Evolutionary conservation across 2,113 vertebrate genomes (phyloP).

Genomic region (Damaliscus lunatus): DNA sequence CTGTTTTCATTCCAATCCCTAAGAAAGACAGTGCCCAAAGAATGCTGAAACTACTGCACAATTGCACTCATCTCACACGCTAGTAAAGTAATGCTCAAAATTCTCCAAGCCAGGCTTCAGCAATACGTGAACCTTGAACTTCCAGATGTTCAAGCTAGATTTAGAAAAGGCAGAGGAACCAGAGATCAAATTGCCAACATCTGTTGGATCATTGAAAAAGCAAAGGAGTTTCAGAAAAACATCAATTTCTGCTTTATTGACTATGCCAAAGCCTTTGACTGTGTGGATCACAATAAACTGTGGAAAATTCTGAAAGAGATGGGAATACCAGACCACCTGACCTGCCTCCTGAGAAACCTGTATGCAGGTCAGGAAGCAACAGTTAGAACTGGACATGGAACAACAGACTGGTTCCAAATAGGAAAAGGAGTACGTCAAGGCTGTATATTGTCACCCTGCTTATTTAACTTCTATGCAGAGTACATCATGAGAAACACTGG

Average conservation of each 20-base stretch:
- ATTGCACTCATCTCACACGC: not conserved
- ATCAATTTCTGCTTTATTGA: not conserved
- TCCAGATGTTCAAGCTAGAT: not conserved
- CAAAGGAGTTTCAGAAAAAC: not conserved
- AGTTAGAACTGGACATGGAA: not conserved
- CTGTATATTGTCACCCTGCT: not conserved
- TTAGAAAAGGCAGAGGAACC: not conserved
- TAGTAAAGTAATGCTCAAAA: not conserved
- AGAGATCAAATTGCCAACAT: not conserved
- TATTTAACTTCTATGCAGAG: not conserved
- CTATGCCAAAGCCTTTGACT: not conserved
- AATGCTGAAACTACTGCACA: not conserved
- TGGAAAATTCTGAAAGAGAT: not conserved
- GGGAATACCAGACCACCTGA: not conserved
- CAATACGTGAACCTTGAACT: not conserved
- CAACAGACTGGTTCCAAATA: not conserved
- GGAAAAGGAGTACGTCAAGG: not conserved
- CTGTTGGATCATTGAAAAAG: not conserved
- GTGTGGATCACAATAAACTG: not conserved
- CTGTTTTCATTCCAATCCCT: not conserved
- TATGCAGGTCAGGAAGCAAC: not conserved
- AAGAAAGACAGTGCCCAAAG: not conserved
- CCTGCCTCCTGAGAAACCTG: not conserved
- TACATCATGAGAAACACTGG: not conserved
- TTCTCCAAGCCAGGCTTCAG: not conserved